Conservation (phyloP, 2,113 vertebrate species). For the Agapornis roseicollis region DNA sequence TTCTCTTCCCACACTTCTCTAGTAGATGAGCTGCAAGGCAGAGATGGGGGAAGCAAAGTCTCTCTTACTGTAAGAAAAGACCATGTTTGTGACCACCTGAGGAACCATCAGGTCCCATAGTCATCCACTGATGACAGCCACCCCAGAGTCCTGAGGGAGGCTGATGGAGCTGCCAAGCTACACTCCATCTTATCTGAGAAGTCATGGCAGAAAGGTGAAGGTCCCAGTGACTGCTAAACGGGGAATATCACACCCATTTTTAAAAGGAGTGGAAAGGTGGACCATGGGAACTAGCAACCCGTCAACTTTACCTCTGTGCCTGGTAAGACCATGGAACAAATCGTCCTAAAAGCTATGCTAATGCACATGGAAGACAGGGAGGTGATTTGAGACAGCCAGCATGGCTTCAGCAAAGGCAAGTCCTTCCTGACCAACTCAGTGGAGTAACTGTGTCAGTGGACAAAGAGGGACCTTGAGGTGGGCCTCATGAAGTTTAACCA, state of each 20-base stretch:
- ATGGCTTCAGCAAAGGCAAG: not conserved
- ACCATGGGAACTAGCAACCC: not conserved
- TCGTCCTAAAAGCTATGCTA: not conserved
- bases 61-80: not conserved
- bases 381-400: not conserved
- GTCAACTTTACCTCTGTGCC: not conserved
- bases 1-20: not conserved
- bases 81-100: not conserved
- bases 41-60: not conserved
- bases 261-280: not conserved
- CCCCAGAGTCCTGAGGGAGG: not conserved
- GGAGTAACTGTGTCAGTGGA: not conserved
- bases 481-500: too few relatives aligned
- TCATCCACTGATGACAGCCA: not conserved
- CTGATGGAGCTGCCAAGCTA: not conserved
- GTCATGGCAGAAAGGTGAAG: not conserved
- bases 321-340: not conserved
- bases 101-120: not conserved
- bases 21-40: fast-evolving
- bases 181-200: not conserved
- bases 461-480: not conserved
- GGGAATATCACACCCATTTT: not conserved
- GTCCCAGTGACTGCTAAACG: not conserved
- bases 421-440: not conserved
- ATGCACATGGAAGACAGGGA: not conserved